Evolutionary conservation across 2,888 invertebrate genomes (phyloP).

Genomic region (Drosophila mulleri): DNA sequence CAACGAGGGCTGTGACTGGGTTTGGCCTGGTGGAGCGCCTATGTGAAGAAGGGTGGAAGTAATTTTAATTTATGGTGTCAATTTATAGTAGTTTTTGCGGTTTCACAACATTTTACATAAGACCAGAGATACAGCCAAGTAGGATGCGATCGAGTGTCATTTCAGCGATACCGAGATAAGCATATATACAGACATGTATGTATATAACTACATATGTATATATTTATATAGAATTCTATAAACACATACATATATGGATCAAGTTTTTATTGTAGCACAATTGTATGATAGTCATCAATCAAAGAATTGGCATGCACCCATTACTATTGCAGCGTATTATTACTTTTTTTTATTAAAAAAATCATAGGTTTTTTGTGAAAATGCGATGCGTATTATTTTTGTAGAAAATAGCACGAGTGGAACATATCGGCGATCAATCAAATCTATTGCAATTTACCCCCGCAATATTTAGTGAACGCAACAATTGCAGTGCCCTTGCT

Average conservation of each 20-base stretch:
- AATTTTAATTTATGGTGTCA: slow-evolving; percentile 85
- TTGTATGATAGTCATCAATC: slow-evolving; percentile 64
- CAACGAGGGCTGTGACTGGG: slow-evolving; percentile 66
- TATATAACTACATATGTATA: not conserved
- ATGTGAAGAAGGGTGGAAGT: slow-evolving; percentile 85
- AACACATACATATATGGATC: not conserved
- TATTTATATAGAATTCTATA: not conserved
- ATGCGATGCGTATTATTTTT: slow-evolving; percentile 43
- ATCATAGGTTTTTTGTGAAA: slow-evolving; percentile 52
- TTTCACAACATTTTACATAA: slow-evolving; percentile 60
- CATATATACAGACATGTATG: not conserved
- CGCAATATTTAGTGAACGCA: slow-evolving; percentile 57
- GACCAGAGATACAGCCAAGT: slow-evolving; percentile 3
- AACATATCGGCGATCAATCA: slow-evolving; percentile 68
- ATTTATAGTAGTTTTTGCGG: slow-evolving; percentile 79
- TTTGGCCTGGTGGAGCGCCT: slow-evolving; percentile 66
- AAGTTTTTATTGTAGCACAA: slow-evolving; percentile 9
- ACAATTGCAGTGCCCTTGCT: slow-evolving; percentile 62
- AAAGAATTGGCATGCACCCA: slow-evolving; percentile 47
- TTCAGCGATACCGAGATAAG: not conserved
- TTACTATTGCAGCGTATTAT: slow-evolving; percentile 18
- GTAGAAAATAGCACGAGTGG: slow-evolving; percentile 73
- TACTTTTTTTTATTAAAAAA: slow-evolving; percentile 59
- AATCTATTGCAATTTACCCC: slow-evolving; percentile 48
- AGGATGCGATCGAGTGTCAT: slow-evolving; percentile 22